phyloP scores from a whole-genome alignment of 2,888 invertebrate species.

The Aphodius sticticus region DNA sequence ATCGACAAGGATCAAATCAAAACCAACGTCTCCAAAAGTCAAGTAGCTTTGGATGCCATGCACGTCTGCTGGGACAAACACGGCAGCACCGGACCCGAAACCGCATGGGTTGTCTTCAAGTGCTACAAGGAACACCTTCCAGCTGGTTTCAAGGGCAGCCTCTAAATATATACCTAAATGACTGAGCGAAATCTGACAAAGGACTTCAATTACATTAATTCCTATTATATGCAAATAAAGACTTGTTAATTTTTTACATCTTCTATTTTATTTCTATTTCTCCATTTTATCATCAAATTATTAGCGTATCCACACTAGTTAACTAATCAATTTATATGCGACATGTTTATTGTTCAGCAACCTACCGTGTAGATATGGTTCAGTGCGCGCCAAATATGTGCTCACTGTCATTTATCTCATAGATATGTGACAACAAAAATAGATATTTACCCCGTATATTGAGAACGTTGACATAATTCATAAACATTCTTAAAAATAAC shows the following conservation, averaged over 20 bases:
- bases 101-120: background rate
- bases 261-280: background rate
- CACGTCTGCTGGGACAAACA: background rate
- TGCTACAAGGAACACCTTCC: constrained; percentile 4
- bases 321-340: too few relatives aligned
- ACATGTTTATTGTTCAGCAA: too few relatives aligned
- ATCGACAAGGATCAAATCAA: constrained; percentile 54
- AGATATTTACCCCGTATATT: too few relatives aligned
- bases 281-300: background rate
- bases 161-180: background rate
- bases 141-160: background rate
- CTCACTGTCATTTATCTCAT: too few relatives aligned
- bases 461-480: too few relatives aligned
- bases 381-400: too few relatives aligned
- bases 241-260: constrained; percentile 10
- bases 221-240: background rate
- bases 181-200: constrained; percentile 7
- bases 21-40: constrained; percentile 41
- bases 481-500: too few relatives aligned
- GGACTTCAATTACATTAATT: constrained; percentile 5
- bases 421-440: too few relatives aligned
- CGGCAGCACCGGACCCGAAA: background rate
- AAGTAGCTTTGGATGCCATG: background rate
- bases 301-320: background rate
- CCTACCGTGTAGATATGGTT: too few relatives aligned